Evolutionary conservation across 2,797 vertebrate species (phyloP).

Genomic region (Tapirus indicus): DNA sequence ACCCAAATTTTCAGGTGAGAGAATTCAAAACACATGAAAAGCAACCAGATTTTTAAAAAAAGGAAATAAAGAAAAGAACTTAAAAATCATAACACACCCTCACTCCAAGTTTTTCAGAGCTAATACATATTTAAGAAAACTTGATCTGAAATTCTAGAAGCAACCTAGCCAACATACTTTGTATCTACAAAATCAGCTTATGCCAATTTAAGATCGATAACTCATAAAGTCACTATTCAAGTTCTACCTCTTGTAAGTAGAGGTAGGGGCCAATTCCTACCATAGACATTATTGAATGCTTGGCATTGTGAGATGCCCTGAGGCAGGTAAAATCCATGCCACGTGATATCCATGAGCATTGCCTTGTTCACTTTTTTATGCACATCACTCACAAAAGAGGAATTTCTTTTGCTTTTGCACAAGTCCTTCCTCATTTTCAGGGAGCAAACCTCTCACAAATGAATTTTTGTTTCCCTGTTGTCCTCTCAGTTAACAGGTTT

Average conservation of each 20-base stretch:
- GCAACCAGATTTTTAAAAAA: constrained; percentile 44
- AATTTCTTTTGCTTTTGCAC: constrained; percentile 34
- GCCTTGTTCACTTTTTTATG: neutral
- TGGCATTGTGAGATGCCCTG: neutral
- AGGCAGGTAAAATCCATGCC: neutral
- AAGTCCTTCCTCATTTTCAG: constrained; percentile 60
- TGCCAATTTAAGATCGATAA: constrained; percentile 66
- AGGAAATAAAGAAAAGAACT: neutral
- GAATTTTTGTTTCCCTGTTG: constrained; percentile 50
- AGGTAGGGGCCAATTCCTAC: neutral
- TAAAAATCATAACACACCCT: constrained; percentile 30
- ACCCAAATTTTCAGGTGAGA: constrained; percentile 56
- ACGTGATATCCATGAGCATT: neutral
- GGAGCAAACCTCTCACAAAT: constrained; percentile 68
- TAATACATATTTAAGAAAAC: constrained; percentile 60
- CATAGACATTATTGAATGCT: neutral
- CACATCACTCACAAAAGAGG: constrained; percentile 50
- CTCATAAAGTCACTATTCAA: constrained; percentile 21
- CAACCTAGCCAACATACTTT: constrained; percentile 46
- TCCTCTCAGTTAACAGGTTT: constrained; percentile 79
- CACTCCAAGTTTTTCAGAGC: constrained; percentile 22
- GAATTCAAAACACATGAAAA: constrained; percentile 68
- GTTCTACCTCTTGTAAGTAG: neutral
- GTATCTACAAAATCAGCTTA: constrained; percentile 58
- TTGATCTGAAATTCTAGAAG: constrained; percentile 66